These are phyloP conservation scores for Arion vulgaris DNA, from an alignment of 1,140 invertebrate genomes.

Conservation along the genomic window DNA sequence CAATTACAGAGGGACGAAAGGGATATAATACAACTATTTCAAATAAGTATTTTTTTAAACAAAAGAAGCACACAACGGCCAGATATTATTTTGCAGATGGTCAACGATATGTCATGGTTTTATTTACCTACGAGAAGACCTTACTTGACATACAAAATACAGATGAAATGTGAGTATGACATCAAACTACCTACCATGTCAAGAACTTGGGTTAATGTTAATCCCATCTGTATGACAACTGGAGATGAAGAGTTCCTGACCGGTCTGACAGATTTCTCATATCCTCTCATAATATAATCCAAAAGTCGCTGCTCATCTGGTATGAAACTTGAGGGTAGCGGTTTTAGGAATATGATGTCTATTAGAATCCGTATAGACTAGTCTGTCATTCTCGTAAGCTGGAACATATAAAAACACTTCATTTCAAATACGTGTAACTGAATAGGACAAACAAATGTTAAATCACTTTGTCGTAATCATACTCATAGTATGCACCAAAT, in stretches of 20 bases:
- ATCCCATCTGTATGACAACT: constrained; percentile 76
- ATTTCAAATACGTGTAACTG: no score
- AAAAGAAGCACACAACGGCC: no score
- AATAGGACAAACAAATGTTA: not conserved
- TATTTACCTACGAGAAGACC: no score
- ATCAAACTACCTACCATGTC: constrained; percentile 63
- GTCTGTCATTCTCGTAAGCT: constrained; percentile 11
- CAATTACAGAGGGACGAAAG: no score
- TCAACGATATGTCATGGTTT: no score
- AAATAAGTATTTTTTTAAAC: no score
- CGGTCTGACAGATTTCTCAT: constrained; percentile 77
- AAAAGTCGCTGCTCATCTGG: constrained; percentile 77
- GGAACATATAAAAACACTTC: not conserved
- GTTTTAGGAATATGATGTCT: constrained; percentile 20
- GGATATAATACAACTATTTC: no score
- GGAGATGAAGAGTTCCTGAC: constrained; percentile 76
- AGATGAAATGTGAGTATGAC: no score
- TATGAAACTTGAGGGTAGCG: constrained; percentile 14
- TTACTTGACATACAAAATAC: no score
- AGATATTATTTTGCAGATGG: no score
- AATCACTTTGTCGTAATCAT: not conserved
- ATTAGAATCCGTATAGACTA: not conserved
- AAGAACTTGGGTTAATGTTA: constrained; percentile 78
- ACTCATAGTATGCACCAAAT: no score
- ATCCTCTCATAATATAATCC: constrained; percentile 74